phyloP scores from a whole-genome alignment of 2,797 vertebrate species.

The Chelidonichthys spinosus region DNA sequence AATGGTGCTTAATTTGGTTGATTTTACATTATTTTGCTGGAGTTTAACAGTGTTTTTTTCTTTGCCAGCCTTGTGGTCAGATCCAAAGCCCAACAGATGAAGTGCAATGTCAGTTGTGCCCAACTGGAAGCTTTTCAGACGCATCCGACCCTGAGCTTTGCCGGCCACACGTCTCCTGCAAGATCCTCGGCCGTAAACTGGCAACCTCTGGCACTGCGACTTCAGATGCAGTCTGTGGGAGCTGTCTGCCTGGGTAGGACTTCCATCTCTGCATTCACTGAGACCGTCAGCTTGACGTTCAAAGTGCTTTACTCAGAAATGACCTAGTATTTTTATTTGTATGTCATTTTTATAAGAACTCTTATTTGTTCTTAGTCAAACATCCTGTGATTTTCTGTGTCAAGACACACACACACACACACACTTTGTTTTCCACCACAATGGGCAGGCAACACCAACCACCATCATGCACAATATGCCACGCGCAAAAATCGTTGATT shows the following conservation, averaged over 20 bases:
- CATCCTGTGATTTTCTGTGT: conserved; percentile 29
- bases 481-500: conserved; percentile 37
- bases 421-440: conserved; percentile 37
- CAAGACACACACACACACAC: conserved; percentile 3
- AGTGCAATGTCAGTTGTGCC: conserved; percentile 84
- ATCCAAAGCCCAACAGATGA: conserved; percentile 62
- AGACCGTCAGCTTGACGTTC: conserved; percentile 9
- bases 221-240: conserved; percentile 85
- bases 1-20: background rate
- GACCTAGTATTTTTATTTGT: background rate
- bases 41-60: conserved; percentile 24
- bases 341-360: conserved; percentile 2
- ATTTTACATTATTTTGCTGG: conserved; percentile 1
- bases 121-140: conserved; percentile 87
- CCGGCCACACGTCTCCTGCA: conserved; percentile 82
- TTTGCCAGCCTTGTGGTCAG: conserved; percentile 80
- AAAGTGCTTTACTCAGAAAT: conserved; percentile 3
- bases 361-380: conserved; percentile 36
- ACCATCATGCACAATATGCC: conserved; percentile 23
- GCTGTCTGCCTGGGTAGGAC: conserved; percentile 89
- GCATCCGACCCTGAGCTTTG: conserved; percentile 77
- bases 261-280: conserved; percentile 12
- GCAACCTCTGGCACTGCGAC: conserved; percentile 71
- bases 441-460: conserved; percentile 13
- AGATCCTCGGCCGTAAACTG: conserved; percentile 73